Base-by-base conservation (phyloP, 2,888 invertebrate species). In the Subacronicta megacephala region DNA sequence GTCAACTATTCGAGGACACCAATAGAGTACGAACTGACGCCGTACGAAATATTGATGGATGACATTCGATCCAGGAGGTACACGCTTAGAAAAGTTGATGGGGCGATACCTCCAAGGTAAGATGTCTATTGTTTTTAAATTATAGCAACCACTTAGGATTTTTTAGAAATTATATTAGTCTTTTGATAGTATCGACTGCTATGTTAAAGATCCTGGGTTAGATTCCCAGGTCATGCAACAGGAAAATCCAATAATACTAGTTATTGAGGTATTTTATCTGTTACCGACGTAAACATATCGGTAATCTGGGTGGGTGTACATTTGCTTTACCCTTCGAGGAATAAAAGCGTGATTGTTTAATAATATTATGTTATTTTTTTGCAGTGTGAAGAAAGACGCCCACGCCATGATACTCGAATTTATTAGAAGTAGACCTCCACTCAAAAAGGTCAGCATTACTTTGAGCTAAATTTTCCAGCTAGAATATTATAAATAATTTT, bases 41-140 rank as follows among this genome's bases (percentile, higher is more conserved):
- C 99, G 12, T 99, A 99, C 85, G 99, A 99, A 94, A 98, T 98
- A 83, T 95, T 99, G 54, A 98, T 99, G 97, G 98, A 99, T 87
- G 99, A 99, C 85, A 99, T 99, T 82, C 95, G 98, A 77, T 96
- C 97, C 62, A 96, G 97, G 86, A 95, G 98, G 84, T 99, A 98
- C 94, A 98, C 97, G 82, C 95, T 99, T 77, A 96, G 97, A 85
- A 98, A 98, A 95, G 96, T 97, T 33, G 97, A 98, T 85, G 97
- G 97, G 44, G 96, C 96, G 89, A 88, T 88, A 82, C 97, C 97
- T 57, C 96, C 95, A 51, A 95, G 94, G 87, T 93, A 72, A 72
- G 95, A 40, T 23, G n/a, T 13, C 1, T 35, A 26, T 16, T 46
- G 6, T 10, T 41, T 15, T 15, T 1, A 26, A 1, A 9, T 15